Percentiles rank a stretch among this genome's conserved stretches.
These are phyloP conservation scores for Gymnocypris eckloni DNA, from an alignment of 2,797 vertebrate species.

Conservation along the genomic window DNA sequence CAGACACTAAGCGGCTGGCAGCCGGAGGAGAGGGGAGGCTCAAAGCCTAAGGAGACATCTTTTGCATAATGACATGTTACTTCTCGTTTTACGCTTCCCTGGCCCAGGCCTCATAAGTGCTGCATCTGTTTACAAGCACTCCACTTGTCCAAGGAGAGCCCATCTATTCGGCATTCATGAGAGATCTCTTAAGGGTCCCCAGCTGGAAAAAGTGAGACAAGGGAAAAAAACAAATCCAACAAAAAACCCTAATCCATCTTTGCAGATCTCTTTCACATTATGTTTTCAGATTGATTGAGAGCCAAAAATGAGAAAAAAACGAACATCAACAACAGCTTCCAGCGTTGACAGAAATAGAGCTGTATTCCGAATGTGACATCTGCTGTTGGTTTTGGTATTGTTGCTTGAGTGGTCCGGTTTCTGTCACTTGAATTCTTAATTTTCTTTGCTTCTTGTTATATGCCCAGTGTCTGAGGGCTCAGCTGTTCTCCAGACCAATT, in stretches of 20 bases:
- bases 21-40: constrained; percentile 31
- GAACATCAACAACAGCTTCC: constrained; percentile 41
- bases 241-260: constrained; percentile 48
- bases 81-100: constrained; percentile 57
- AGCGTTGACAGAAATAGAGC: constrained; percentile 48
- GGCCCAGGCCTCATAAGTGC: constrained; percentile 60
- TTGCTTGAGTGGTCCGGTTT: constrained; percentile 50
- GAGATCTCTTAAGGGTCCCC: constrained; percentile 64
- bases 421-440: constrained; percentile 46
- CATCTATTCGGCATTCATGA: constrained; percentile 63
- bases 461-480: constrained; percentile 17
- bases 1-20: constrained; percentile 26
- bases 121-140: constrained; percentile 69
- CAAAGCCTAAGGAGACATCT: constrained; percentile 55
- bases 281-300: constrained; percentile 45
- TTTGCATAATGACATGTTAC: constrained; percentile 70
- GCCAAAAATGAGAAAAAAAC: constrained; percentile 20
- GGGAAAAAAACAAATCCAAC: constrained; percentile 22
- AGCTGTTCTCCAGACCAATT: constrained; percentile 33
- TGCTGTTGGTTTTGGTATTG: constrained; percentile 44
- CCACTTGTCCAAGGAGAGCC: constrained; percentile 59
- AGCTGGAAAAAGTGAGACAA: constrained; percentile 58
- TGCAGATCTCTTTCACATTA: constrained; percentile 51
- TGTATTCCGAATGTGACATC: constrained; percentile 56
- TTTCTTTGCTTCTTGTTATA: constrained; percentile 32